Evolutionary conservation across 2,797 vertebrate genomes (phyloP).

Genomic region (Pogoniulus pusillus): DNA sequence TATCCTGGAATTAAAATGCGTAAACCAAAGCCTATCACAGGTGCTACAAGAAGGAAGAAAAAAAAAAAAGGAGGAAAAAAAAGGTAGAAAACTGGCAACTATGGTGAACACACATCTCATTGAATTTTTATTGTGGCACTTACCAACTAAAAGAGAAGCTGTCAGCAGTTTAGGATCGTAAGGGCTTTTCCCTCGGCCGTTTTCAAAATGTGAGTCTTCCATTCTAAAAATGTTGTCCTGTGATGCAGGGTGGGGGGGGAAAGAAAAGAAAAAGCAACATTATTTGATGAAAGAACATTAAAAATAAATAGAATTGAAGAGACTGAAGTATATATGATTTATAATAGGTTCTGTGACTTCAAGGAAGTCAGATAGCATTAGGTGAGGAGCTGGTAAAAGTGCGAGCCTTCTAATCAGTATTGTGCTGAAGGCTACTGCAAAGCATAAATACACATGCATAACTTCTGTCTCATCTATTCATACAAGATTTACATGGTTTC

Average conservation of each 20-base stretch:
- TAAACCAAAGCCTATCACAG: neutral
- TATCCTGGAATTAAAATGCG: neutral
- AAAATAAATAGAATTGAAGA: neutral
- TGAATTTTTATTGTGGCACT: slow-evolving; percentile 49
- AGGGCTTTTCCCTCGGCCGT: slow-evolving; percentile 95
- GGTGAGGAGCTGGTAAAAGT: neutral
- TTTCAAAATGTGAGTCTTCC: slow-evolving; percentile 88
- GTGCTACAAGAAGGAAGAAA: neutral
- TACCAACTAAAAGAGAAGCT: slow-evolving; percentile 94
- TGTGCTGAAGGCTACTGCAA: neutral
- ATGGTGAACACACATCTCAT: neutral
- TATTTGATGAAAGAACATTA: neutral
- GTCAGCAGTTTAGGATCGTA: slow-evolving; percentile 96
- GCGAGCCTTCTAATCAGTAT: neutral
- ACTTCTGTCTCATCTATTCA: neutral
- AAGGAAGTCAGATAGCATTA: neutral
- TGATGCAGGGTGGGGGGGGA: neutral
- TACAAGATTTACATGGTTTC: neutral
- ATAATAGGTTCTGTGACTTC: neutral
- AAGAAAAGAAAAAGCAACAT: neutral
- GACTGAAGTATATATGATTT: neutral
- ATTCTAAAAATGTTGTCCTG: slow-evolving; percentile 93
- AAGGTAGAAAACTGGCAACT: neutral
- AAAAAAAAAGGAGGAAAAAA: neutral
- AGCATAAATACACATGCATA: neutral